A percentile compares a stretch with the other conserved stretches of the same genome.
These are phyloP conservation scores for Stenodera caucasica DNA, from an alignment of 2,888 invertebrate genomes.

Conservation along the genomic window DNA sequence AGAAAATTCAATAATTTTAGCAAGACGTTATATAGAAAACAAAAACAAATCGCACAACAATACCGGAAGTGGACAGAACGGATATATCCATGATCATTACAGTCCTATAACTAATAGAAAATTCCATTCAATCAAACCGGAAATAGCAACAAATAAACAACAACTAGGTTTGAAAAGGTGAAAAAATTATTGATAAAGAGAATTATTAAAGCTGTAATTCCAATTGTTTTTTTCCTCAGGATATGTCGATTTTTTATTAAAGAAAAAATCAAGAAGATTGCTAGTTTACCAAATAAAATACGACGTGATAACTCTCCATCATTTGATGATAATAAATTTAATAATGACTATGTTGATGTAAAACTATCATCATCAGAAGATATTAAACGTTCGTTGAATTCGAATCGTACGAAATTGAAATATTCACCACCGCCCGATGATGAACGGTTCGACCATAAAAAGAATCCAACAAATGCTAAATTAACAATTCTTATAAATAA, in stretches of 20 bases:
- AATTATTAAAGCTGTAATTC: no score
- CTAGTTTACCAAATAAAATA: not conserved
- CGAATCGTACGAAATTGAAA: conserved; percentile 38
- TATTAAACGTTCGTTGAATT: not conserved
- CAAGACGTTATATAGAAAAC: conserved; percentile 36
- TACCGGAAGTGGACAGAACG: conserved; percentile 30
- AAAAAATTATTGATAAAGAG: not conserved
- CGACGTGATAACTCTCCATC: not conserved
- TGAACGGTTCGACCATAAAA: not conserved
- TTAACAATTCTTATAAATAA: conserved; percentile 18
- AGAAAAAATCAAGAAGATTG: not conserved
- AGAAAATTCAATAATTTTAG: conserved; percentile 42
- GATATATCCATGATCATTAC: conserved; percentile 52
- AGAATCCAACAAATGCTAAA: conserved; percentile 14
- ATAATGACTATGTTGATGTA: not conserved
- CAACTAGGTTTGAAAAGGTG: not conserved
- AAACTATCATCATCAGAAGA: not conserved
- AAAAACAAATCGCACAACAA: conserved; percentile 22
- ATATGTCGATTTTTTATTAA: not conserved
- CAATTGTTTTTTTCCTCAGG: not conserved
- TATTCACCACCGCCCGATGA: conserved; percentile 45
- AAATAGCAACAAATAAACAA: not conserved
- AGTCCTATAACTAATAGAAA: conserved; percentile 44
- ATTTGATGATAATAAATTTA: conserved; percentile 1
- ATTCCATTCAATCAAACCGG: conserved; percentile 30